A percentile compares a stretch with the other conserved stretches of the same genome.
These are phyloP conservation scores for Aythya baeri DNA, from an alignment of 2,113 vertebrate species.

Conservation along the genomic window DNA sequence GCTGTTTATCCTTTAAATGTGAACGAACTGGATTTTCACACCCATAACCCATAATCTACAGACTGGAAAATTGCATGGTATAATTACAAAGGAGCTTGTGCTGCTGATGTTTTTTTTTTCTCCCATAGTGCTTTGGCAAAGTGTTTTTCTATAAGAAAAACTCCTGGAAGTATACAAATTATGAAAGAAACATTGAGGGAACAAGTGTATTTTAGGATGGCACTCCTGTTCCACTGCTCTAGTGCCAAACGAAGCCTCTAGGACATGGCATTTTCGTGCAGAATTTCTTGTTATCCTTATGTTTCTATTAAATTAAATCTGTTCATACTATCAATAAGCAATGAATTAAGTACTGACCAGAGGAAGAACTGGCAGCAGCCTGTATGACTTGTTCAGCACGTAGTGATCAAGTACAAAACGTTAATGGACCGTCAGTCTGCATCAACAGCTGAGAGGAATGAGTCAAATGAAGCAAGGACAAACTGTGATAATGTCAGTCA, in stretches of 20 bases:
- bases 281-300: neutral
- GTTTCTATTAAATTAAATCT: neutral
- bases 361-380: neutral
- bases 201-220: fast-evolving
- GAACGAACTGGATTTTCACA: neutral
- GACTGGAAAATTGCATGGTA: fast-evolving
- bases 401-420: neutral
- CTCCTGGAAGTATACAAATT: neutral
- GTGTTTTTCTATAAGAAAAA: neutral
- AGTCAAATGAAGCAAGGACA: neutral
- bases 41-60: neutral
- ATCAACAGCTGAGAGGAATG: neutral
- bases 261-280: neutral
- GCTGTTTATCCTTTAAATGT: neutral
- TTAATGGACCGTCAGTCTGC: neutral
- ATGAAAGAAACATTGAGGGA: neutral
- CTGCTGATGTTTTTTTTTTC: neutral
- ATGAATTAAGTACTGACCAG: neutral
- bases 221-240: neutral
- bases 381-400: neutral
- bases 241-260: neutral
- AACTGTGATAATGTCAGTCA: neutral
- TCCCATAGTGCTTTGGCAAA: neutral
- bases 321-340: neutral
- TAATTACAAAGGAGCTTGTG: neutral